A percentile compares a stretch with the other conserved stretches of the same genome.
phyloP scores from a whole-genome alignment of 30 jellyfish, hydroid and myxozoan species.

The Hydractinia symbiolongicarpus region DNA sequence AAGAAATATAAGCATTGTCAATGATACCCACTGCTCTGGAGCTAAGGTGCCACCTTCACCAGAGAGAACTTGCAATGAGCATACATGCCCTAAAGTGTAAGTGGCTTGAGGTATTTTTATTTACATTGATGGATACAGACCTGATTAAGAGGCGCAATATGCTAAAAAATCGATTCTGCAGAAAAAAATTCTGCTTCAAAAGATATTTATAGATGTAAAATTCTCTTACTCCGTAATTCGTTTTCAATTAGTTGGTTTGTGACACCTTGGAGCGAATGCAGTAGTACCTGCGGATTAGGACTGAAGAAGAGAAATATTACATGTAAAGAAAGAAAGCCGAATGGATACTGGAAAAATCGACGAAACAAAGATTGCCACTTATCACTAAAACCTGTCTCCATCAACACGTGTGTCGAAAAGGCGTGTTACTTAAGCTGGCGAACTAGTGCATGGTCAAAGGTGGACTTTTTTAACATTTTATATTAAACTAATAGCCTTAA shows the following conservation, averaged over 20 bases:
- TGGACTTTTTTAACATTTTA: constrained; percentile 21
- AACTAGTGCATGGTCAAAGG: constrained; percentile 78
- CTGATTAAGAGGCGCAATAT: too few relatives aligned
- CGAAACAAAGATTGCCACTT: constrained; percentile 38
- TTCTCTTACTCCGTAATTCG: not conserved
- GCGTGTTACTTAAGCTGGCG: constrained; percentile 84
- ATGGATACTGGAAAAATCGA: constrained; percentile 14
- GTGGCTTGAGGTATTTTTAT: constrained; percentile 6
- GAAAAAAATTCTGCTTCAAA: too few relatives aligned
- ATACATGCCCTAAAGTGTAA: constrained; percentile 69
- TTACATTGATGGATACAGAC: too few relatives aligned
- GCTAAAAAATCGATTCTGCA: too few relatives aligned
- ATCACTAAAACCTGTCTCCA: constrained; percentile 71
- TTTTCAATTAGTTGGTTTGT: constrained; percentile 2
- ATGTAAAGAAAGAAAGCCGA: constrained; percentile 13
- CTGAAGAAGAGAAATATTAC: not conserved
- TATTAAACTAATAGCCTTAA: not conserved
- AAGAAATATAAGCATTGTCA: constrained; percentile 58
- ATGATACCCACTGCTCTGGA: constrained; percentile 67
- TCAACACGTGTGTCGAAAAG: constrained; percentile 71
- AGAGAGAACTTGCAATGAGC: constrained; percentile 82
- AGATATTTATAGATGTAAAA: too few relatives aligned
- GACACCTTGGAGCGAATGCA: constrained; percentile 23
- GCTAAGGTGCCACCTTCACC: constrained; percentile 78
- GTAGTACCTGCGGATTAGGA: constrained; percentile 28